Conservation (phyloP, 2,888 invertebrate genomes). For the Heliconius cydno region DNA sequence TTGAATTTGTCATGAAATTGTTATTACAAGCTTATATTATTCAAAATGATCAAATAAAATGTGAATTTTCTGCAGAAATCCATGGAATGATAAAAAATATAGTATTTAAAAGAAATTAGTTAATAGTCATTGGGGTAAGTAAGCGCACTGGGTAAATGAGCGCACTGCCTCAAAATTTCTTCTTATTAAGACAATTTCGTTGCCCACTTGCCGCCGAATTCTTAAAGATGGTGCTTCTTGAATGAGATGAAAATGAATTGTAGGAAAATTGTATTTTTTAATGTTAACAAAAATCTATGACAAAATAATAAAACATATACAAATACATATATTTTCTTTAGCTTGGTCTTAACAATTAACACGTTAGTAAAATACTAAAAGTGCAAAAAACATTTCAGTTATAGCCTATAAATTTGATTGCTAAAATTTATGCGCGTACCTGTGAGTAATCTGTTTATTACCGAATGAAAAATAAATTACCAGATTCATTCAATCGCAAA, state of each 20-base stretch:
- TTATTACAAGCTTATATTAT: slow-evolving; percentile 3
- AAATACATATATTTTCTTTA: no score
- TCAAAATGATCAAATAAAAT: background rate
- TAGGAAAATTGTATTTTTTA: no score
- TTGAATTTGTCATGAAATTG: slow-evolving; percentile 11
- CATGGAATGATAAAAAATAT: background rate
- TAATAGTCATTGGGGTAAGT: no score
- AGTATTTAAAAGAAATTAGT: background rate
- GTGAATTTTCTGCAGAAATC: background rate
- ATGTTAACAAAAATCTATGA: background rate
- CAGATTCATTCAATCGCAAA: slow-evolving; percentile 17
- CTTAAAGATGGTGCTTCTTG: no score
- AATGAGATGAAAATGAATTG: no score
- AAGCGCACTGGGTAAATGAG: no score
- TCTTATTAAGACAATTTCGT: no score
- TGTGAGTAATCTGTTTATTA: slow-evolving; percentile 9
- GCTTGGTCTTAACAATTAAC: background rate
- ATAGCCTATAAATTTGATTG: slow-evolving; percentile 5
- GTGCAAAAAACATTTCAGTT: background rate
- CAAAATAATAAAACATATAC: background rate
- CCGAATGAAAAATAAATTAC: slow-evolving; percentile 23
- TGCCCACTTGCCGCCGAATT: no score
- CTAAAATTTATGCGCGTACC: slow-evolving; percentile 13
- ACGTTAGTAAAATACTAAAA: background rate
- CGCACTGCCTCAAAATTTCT: no score